phyloP scores from a whole-genome alignment of 2,113 vertebrate genomes.

The Etheostoma spectabile region DNA sequence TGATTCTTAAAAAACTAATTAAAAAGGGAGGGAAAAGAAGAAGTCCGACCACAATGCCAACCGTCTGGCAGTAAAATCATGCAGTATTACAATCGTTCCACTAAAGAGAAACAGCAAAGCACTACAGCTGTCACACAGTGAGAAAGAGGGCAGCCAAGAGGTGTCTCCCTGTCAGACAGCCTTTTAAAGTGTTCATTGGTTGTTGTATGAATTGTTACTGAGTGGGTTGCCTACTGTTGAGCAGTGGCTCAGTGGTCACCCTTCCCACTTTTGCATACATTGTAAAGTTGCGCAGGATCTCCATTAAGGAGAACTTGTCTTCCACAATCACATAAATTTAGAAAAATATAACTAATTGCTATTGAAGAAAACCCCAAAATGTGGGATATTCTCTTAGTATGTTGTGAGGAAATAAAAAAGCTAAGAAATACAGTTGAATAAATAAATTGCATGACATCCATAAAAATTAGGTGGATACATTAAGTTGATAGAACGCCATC shows the following conservation, averaged over 20 bases:
- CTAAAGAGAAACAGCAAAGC: slow-evolving; percentile 77
- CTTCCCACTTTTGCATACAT: slow-evolving; percentile 77
- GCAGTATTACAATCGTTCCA: slow-evolving; percentile 83
- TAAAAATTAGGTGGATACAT: slow-evolving; percentile 69
- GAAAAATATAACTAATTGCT: slow-evolving; percentile 81
- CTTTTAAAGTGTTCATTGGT: slow-evolving; percentile 68
- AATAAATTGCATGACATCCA: slow-evolving; percentile 80
- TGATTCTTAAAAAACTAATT: slow-evolving; percentile 78
- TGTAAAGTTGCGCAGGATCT: slow-evolving; percentile 71
- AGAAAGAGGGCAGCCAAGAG: slow-evolving; percentile 67
- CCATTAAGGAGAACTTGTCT: slow-evolving; percentile 56
- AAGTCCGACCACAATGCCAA: slow-evolving; percentile 76
- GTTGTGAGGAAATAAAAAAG: slow-evolving; percentile 73
- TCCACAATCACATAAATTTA: slow-evolving; percentile 67
- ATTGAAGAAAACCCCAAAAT: slow-evolving; percentile 73
- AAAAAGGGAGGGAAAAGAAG: slow-evolving; percentile 48
- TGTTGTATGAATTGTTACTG: slow-evolving; percentile 59
- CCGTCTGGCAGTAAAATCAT: slow-evolving; percentile 82
- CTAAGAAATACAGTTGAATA: slow-evolving; percentile 81
- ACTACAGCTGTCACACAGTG: slow-evolving; percentile 77
- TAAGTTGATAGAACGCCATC: slow-evolving; percentile 65
- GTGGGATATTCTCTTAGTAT: slow-evolving; percentile 63
- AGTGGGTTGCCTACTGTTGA: slow-evolving; percentile 53
- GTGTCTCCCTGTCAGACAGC: slow-evolving; percentile 61
- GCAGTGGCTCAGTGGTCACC: slow-evolving; percentile 65